Evolutionary conservation across 2,797 vertebrate genomes (phyloP).

Genomic region (Sebastes umbrosus): DNA sequence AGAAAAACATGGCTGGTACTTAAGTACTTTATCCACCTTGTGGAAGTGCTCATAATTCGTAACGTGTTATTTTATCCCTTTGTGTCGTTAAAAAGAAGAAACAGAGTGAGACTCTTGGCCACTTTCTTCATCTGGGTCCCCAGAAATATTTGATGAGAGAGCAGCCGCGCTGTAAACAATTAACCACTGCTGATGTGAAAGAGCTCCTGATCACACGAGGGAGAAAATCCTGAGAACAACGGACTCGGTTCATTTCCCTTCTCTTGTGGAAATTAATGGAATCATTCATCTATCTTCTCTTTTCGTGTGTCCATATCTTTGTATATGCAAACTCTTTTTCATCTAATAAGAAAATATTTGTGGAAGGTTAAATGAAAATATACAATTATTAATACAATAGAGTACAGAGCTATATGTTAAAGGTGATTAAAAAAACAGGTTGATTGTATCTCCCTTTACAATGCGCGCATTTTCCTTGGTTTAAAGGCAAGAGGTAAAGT

Average conservation of each 20-base stretch:
- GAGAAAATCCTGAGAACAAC: constrained; percentile 59
- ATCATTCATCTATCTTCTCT: constrained; percentile 46
- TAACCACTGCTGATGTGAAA: constrained; percentile 56
- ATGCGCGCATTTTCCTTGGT: constrained; percentile 73
- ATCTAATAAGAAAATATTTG: constrained; percentile 93
- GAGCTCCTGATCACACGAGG: constrained; percentile 43
- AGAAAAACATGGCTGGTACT: constrained; percentile 40
- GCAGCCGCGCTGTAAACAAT: constrained; percentile 71
- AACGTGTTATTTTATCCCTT: constrained; percentile 54
- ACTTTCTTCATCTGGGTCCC: constrained; percentile 61
- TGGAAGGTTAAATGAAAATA: constrained; percentile 90
- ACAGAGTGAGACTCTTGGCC: constrained; percentile 34
- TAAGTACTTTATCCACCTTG: constrained; percentile 37
- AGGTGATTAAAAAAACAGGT: constrained; percentile 73
- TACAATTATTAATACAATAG: constrained; percentile 84
- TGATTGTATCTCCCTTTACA: constrained; percentile 82
- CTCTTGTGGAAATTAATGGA: constrained; percentile 40
- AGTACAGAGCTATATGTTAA: constrained; percentile 79
- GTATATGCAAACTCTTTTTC: constrained; percentile 60
- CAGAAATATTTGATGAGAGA: constrained; percentile 40
- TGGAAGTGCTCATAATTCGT: constrained; percentile 51
- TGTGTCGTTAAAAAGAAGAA: constrained; percentile 29
- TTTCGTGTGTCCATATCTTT: constrained; percentile 35
- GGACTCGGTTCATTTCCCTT: constrained; percentile 27
- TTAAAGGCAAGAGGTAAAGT: constrained; percentile 88